Percentiles rank a stretch among this genome's conserved stretches.
Conservation (phyloP, 2,888 invertebrate genomes). For the Cactoblastis cactorum region DNA sequence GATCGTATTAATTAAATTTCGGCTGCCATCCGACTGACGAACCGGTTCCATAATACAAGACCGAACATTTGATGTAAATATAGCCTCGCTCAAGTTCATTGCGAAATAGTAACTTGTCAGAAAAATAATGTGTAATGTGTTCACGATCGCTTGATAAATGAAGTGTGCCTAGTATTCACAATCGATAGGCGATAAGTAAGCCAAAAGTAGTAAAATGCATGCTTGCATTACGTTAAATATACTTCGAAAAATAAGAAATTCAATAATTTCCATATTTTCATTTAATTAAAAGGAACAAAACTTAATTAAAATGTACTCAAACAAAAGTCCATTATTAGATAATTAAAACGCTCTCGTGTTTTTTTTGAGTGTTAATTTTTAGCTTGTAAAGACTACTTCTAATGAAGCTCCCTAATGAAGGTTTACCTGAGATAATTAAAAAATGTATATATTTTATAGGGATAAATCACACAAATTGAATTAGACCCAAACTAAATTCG, state of each 20-base stretch:
- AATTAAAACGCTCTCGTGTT: too few species aligned
- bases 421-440: too few species aligned
- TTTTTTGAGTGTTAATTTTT: too few species aligned
- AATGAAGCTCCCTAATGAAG: too few species aligned
- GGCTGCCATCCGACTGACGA: background rate
- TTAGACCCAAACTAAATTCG: too few species aligned
- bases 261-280: too few species aligned
- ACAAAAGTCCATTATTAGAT: too few species aligned
- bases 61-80: background rate
- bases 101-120: background rate
- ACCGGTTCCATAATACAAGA: constrained; percentile 6
- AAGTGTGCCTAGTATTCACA: background rate
- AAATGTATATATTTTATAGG: too few species aligned
- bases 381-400: too few species aligned
- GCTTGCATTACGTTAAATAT: background rate
- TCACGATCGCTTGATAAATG: background rate
- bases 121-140: background rate
- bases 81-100: background rate
- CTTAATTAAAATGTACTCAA: too few species aligned
- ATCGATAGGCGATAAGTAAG: background rate
- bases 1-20: constrained; percentile 1
- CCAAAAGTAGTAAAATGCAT: background rate
- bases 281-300: too few species aligned
- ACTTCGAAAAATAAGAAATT: background rate
- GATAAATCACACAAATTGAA: too few species aligned